phyloP scores from a whole-genome alignment of 2,113 vertebrate species.

The Pomatostomus ruficeps region DNA sequence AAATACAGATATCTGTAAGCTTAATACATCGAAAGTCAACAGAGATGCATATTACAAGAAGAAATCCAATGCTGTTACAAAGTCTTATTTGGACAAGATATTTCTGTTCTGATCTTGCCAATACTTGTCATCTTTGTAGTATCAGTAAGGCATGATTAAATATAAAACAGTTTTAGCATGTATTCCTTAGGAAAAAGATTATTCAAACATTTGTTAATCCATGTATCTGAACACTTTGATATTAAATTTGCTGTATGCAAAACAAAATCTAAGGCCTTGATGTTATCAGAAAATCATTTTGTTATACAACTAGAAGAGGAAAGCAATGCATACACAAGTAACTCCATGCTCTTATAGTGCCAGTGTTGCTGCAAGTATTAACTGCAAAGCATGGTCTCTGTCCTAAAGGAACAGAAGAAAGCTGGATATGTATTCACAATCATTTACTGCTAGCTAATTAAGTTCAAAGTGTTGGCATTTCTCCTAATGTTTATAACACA shows the following conservation, averaged over 20 bases:
- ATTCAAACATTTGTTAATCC: background rate
- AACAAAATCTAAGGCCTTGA: background rate
- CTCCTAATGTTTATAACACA: background rate
- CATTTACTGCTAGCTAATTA: background rate
- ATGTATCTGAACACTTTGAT: background rate
- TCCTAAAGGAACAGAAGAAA: background rate
- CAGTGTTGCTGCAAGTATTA: background rate
- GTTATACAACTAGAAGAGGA: background rate
- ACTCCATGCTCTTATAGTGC: background rate
- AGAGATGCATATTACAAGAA: background rate
- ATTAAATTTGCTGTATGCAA: background rate
- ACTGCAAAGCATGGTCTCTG: background rate
- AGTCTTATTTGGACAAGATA: background rate
- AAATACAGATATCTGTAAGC: background rate
- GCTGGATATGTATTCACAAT: background rate
- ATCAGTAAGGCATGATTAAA: background rate
- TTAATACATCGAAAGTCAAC: background rate
- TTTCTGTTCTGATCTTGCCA: background rate
- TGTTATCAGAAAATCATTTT: background rate
- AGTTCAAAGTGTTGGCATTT: background rate
- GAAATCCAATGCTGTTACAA: background rate
- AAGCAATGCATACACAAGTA: background rate
- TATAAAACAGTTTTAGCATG: background rate
- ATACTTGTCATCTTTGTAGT: background rate
- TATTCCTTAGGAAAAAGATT: background rate